Percentiles rank a stretch among this genome's conserved stretches.
phyloP scores from a whole-genome alignment of 2,797 vertebrate genomes.

The Sebastes ruberrimus region DNA sequence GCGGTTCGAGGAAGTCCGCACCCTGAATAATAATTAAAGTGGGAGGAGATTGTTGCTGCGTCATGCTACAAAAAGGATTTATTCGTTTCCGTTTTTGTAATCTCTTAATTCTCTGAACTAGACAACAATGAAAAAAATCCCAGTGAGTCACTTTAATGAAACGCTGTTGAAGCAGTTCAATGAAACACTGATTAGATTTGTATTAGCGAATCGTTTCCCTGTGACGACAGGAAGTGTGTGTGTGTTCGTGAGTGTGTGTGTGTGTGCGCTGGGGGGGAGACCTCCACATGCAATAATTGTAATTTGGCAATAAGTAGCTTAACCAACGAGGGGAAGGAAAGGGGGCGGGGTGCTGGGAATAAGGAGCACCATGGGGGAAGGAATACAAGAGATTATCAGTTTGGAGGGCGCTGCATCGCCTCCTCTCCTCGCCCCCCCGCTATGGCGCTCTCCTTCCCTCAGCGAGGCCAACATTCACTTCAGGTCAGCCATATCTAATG shows the following conservation, averaged over 20 bases:
- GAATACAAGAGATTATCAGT: constrained; percentile 80
- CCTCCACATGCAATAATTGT: constrained; percentile 73
- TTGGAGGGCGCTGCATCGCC: constrained; percentile 56
- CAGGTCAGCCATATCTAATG: constrained; percentile 85
- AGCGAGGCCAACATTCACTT: constrained; percentile 75
- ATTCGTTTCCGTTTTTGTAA: constrained; percentile 28
- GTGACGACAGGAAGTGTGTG: neutral
- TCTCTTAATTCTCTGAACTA: constrained; percentile 33
- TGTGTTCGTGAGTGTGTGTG: neutral
- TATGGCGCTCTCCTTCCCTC: constrained; percentile 28
- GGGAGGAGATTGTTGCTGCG: constrained; percentile 6
- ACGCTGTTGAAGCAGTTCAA: constrained; percentile 52
- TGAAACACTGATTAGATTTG: constrained; percentile 74
- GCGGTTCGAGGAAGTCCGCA: constrained; percentile 24
- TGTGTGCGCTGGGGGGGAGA: constrained; percentile 14
- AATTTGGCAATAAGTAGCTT: constrained; percentile 83
- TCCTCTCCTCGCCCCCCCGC: constrained; percentile 33
- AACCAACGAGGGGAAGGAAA: constrained; percentile 50
- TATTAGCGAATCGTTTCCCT: constrained; percentile 53
- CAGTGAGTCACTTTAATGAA: constrained; percentile 65
- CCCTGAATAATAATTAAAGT: constrained; percentile 32
- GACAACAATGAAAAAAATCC: constrained; percentile 51
- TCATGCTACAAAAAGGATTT: constrained; percentile 26
- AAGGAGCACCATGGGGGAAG: constrained; percentile 72
- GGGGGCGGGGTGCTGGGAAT: constrained; percentile 57